A percentile compares a stretch with the other conserved stretches of the same genome.
These are phyloP conservation scores for Drosophila tsacasi DNA, from an alignment of 1,140 invertebrate species.

Conservation along the genomic window DNA sequence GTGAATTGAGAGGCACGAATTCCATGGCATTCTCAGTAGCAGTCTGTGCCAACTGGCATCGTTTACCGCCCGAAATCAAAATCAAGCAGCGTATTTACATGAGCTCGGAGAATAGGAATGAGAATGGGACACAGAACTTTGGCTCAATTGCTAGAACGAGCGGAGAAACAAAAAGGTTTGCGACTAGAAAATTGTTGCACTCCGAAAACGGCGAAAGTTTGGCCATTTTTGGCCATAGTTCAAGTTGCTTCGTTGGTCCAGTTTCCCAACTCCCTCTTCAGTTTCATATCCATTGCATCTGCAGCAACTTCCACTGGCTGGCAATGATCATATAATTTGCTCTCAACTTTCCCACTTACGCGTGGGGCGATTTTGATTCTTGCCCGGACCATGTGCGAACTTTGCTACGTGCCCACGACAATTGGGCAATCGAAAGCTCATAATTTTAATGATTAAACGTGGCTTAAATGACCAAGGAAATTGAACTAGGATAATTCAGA, in stretches of 20 bases:
- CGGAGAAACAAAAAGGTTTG: slow-evolving; percentile 36
- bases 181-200: slow-evolving; percentile 61
- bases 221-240: slow-evolving; percentile 66
- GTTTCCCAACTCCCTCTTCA: slow-evolving; percentile 17
- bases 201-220: slow-evolving; percentile 67
- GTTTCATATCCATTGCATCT: not conserved
- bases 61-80: slow-evolving; percentile 74
- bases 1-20: slow-evolving; percentile 39
- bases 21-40: slow-evolving; percentile 5
- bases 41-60: slow-evolving; percentile 71
- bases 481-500: not conserved
- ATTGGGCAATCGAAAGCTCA: not conserved
- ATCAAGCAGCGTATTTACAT: slow-evolving; percentile 75
- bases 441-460: slow-evolving; percentile 19
- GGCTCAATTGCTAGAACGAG: slow-evolving; percentile 53
- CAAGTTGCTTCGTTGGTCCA: slow-evolving; percentile 54
- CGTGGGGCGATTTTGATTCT: slow-evolving; percentile 19
- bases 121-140: slow-evolving; percentile 66
- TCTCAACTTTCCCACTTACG: slow-evolving; percentile 43
- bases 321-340: slow-evolving; percentile 55
- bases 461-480: not conserved
- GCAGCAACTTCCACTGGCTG: slow-evolving; percentile 11
- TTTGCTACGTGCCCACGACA: slow-evolving; percentile 22
- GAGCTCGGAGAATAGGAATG: slow-evolving; percentile 40
- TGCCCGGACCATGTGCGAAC: slow-evolving; percentile 13